Conservation (phyloP, 2,888 invertebrate species). For the Athalia circularis region DNA sequence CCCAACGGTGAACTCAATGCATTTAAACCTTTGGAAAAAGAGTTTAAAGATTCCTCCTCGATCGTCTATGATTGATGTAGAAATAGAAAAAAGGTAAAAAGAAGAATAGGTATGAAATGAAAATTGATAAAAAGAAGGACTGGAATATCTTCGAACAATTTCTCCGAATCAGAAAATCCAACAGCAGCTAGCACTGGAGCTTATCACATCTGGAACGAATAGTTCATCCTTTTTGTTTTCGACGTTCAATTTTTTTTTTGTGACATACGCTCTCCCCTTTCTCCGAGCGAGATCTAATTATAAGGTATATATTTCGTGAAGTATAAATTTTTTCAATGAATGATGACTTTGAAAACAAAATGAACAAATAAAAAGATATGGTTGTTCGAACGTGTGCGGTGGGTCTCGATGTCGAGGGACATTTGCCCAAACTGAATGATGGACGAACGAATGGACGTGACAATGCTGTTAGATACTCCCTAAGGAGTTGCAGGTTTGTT, state of each 20-base stretch:
- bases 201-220: too few species aligned
- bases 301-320: too few species aligned
- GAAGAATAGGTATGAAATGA: background rate
- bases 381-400: background rate
- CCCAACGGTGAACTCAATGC: background rate
- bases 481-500: conserved; percentile 12
- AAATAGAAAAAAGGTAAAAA: background rate
- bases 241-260: too few species aligned
- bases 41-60: background rate
- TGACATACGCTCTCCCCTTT: too few species aligned
- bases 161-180: background rate
- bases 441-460: background rate
- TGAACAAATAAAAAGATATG: background rate
- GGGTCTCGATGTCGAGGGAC: too few species aligned
- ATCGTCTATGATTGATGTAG: background rate
- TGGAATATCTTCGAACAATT: background rate
- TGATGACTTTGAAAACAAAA: background rate
- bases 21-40: background rate
- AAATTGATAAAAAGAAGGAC: background rate
- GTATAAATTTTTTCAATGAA: too few species aligned
- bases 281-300: too few species aligned
- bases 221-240: too few species aligned
- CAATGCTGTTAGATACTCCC: conserved; percentile 19
- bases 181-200: too few species aligned
- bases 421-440: background rate